A percentile compares a stretch with the other conserved stretches of the same genome.
Evolutionary conservation across 2,797 vertebrate genomes (phyloP).

Genomic region (Iguana delicatissima): DNA sequence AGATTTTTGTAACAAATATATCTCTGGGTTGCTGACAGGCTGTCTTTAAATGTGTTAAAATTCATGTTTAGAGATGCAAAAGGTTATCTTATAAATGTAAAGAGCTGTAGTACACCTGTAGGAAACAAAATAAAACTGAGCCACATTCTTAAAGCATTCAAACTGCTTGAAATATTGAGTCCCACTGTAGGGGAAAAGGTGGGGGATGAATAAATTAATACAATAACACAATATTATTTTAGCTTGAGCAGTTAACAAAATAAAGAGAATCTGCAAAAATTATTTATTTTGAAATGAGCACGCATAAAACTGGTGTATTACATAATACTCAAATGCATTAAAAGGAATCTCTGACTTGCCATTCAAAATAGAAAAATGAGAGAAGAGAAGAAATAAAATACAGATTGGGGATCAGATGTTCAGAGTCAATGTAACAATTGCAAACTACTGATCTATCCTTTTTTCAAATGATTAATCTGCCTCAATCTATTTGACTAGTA

Average conservation of each 20-base stretch:
- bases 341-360: not conserved
- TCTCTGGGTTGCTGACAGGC: not conserved
- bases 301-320: not conserved
- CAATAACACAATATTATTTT: not conserved
- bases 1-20: not conserved
- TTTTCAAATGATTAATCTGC: not conserved
- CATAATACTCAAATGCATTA: not conserved
- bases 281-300: conserved; percentile 16
- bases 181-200: too few species aligned
- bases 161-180: not conserved
- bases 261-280: not conserved
- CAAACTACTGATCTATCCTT: not conserved
- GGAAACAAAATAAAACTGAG: not conserved
- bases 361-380: conserved; percentile 8
- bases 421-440: not conserved
- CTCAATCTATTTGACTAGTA: not conserved
- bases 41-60: conserved; percentile 20
- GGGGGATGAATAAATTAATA: not conserved
- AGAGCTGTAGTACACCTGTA: not conserved
- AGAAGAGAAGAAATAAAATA: not conserved
- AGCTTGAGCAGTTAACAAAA: not conserved
- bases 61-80: conserved; percentile 4
- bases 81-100: conserved; percentile 14
- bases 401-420: not conserved
- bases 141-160: not conserved